Base-by-base conservation (phyloP, 2,888 invertebrate genomes). In the Plutella xylostella region DNA sequence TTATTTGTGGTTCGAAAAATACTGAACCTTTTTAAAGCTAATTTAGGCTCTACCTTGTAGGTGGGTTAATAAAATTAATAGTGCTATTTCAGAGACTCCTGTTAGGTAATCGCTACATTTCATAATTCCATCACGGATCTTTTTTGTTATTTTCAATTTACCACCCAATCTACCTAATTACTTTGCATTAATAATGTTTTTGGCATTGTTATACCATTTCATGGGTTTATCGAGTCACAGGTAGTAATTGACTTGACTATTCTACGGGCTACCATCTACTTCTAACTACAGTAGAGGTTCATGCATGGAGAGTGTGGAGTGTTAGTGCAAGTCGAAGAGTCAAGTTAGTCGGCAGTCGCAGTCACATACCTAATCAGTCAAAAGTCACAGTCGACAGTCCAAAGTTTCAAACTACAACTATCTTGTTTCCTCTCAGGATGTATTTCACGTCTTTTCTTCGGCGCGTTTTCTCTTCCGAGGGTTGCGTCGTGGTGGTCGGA, bases 391-490 rank as follows among this genome's bases (percentile, higher is more conserved):
- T 52, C 50, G 45, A 39, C 71, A 74, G 63, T 66, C 58, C 55
- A 57, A 57, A 37, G 35, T 28, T 59, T 82, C 79, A 79, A 63
- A 78, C 75, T 72, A 74, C 68, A 56, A 84, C 66, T 54, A 84
- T 84, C 70, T 61, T 79, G 75, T 84, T 83, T 53, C 84, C 84
- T 49, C 80, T 74, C 15, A 85, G 72, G 58, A 73, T 70, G 61
- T 68, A 84, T 61, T 74, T 79, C 54, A 72, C 60, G 54, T 80
- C 82, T 64, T 76, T 79, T 63, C 61, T 65, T 51, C 63, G 64
- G 65, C 34, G 65, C 63, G 37, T 62, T 57, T 37, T 65, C 65
- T 62, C 2, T 61, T 59, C 15, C 62, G 61, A 58, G 2, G 58
- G 54, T 1, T 65, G 57, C 1, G 68, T 61, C 4, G 64, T 55